Evolutionary conservation across 2,113 vertebrate genomes (phyloP), one percentile per base, ranked within the genome.

Genomic region (Arvicanthis niloticus): DNA sequence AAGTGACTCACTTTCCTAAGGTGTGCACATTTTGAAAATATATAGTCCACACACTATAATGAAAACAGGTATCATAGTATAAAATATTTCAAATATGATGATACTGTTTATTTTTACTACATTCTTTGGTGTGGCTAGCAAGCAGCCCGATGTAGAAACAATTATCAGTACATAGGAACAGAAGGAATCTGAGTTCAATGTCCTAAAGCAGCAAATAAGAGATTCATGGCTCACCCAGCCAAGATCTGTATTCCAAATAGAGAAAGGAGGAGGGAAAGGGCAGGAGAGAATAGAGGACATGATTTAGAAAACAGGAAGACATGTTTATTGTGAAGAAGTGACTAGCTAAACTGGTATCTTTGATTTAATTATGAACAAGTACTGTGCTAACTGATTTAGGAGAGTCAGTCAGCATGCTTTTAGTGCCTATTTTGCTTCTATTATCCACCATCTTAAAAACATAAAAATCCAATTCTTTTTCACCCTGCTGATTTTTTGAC

Each of bases 391-490:
- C 56, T 75, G 81, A 82, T 78, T 94, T 86, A 75, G 37, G 56
- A 95, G 26, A 95, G 75, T 85, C 21, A 8, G 53, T 31, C 68
- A 7, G 12, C 2, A 2, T 60, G 51, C 13, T 96, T 95, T 92
- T 76, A n/a, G 8, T 42, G n/a, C 68, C 65, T 34, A 4, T 45
- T 96, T 93, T 91, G 60, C 17, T 92, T 93, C 76, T 80, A 73
- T 80, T 96, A 51, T 53, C 42, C 13, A 87, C 22, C 24, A 51
- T 88, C 72, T 93, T 65, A 90, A 53, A 93, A 89, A 51, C 88
- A 68, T 95, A 34, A 89, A 96, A 94, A 86, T 96, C 17, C 72
- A 94, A 93, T 96, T 95, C 86, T 22, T 73, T 91, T 92, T 96
- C 16, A 42, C 48, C 94, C 86, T 87, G 86, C 81, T 95, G 92